Percentiles rank a stretch among this genome's conserved stretches.
Evolutionary conservation across 2,113 vertebrate species (phyloP).

Genomic region (crab-eating macaque (Macaca fascicularis)): T2T-MFA8v1.1 NC_088375.1:220094501-220095000

Average conservation of each 20-base stretch:
- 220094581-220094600: not conserved
- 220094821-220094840: not conserved
- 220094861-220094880: not conserved
- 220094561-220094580: not conserved
- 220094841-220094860: not conserved
- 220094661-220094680: not conserved
- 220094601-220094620: not conserved
- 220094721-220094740: not conserved
- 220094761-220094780: not conserved
- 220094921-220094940: not conserved
- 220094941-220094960: not conserved
- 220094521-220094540: not conserved
- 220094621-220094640: not conserved
- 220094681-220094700: accelerated
- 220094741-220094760: not conserved
- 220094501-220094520: not conserved
- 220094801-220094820: not conserved
- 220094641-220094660: not conserved
- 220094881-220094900: not conserved
- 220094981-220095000: not conserved
- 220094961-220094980: not conserved
- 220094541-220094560: not conserved
- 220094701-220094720: not conserved
- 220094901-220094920: not conserved
- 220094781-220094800: not conserved